Evolutionary conservation across 2,888 invertebrate genomes (phyloP), one percentile per base, ranked within the genome.

Genomic region (Aphodius granarius): DNA sequence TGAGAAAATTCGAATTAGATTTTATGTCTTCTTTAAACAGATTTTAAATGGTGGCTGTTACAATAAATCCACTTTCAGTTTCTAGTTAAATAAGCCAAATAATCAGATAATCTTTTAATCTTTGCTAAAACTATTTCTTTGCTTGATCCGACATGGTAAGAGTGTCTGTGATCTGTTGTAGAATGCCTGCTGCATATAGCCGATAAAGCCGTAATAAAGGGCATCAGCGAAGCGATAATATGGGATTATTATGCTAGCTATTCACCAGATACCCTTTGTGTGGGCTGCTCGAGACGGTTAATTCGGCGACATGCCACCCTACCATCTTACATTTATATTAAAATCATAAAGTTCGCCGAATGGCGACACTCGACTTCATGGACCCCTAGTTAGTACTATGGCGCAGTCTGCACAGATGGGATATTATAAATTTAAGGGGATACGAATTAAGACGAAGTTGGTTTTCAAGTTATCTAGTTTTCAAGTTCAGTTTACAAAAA

Each of bases 281-380:
- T 43, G 43, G 43, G 9, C 43, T 3, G 43, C 43, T 6, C 43
- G 13, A 43, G 43, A 6, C 43, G 43, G 43, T 13, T 43, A 43
- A 43, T 43, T 43, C 43, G 13, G 43, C 43, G 43, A 43, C 43
- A 43, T 9, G 43, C 9, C 9, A 6, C 43, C 13, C 43, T 1
- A 13, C 43, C 9, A 43, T 43, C 43, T 76, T 71, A 75, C 76
- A 76, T 76, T 76, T 76, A 76, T 76, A 76, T 76, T 76, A 76
- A 76, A 76, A 76, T 76, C 76, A 73, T 76, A 76, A 76, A 76
- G 71, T 20, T 68, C 17, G n/a, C 65, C 19, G 17, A 65, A 65
- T 65, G 65, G 19, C 19, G 65, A 65, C 17, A 5, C 19, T 5
- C n/a, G 17, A n/a, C 17, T 65, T 65, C 3, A 65, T 65, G 3